A percentile compares a stretch with the other conserved stretches of the same genome.
Conservation (phyloP, 2,797 vertebrate species). For the Psittacula derbiana region DNA sequence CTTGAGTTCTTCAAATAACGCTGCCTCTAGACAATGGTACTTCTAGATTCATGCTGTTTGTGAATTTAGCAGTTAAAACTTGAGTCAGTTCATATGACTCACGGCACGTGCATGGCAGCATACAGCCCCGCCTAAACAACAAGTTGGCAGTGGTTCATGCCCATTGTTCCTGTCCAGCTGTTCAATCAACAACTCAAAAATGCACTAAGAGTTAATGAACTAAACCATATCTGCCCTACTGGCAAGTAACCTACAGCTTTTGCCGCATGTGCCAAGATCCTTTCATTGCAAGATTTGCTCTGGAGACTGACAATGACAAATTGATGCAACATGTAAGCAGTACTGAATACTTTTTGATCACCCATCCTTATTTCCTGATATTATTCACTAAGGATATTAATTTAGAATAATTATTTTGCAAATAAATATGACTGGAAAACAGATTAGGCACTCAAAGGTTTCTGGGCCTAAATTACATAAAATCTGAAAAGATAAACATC, state of each 20-base stretch:
- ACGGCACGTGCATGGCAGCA: accelerated
- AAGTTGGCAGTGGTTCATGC: background rate
- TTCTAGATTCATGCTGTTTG: background rate
- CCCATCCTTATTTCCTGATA: background rate
- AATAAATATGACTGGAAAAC: background rate
- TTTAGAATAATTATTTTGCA: background rate
- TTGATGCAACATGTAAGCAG: background rate
- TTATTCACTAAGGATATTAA: background rate
- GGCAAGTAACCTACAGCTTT: background rate
- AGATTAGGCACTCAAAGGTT: background rate
- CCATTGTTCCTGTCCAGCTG: background rate
- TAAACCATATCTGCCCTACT: background rate
- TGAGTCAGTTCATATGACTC: background rate
- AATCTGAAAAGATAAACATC: background rate
- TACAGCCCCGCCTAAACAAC: background rate
- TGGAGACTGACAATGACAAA: background rate
- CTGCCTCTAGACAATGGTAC: background rate
- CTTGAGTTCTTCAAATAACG: background rate
- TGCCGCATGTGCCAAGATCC: background rate
- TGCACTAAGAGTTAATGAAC: background rate
- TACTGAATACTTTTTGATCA: background rate
- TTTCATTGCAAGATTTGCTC: background rate
- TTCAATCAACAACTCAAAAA: background rate
- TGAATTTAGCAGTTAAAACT: background rate
- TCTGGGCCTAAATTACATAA: background rate